A percentile compares a stretch with the other conserved stretches of the same genome.
phyloP scores from a whole-genome alignment of 2,113 vertebrate species.

The Scomber colias region DNA sequence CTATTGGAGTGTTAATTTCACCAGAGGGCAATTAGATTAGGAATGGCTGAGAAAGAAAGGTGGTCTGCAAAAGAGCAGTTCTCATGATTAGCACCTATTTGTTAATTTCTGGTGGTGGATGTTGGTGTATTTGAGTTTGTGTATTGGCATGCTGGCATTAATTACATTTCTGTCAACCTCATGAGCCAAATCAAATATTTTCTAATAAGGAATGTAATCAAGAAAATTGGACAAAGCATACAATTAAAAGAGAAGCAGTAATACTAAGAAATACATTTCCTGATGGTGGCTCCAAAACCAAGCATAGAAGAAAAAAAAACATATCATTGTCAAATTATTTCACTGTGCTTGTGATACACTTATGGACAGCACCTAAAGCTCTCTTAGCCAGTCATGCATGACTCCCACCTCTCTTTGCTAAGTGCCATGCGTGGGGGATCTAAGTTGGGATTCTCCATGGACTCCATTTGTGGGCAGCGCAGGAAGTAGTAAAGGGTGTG shows the following conservation, averaged over 20 bases:
- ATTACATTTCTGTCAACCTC: neutral
- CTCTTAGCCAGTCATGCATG: slow-evolving; percentile 28
- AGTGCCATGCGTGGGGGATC: slow-evolving; percentile 97
- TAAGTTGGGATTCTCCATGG: slow-evolving; percentile 99
- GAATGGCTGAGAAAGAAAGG: neutral
- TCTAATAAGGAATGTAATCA: slow-evolving; percentile 4
- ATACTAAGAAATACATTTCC: neutral
- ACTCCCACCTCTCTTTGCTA: slow-evolving; percentile 93
- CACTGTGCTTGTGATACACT: neutral
- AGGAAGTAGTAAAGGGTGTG: slow-evolving; percentile 99
- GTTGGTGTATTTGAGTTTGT: slow-evolving; percentile 23
- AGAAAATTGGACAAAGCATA: slow-evolving; percentile 8
- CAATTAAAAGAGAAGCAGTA: neutral
- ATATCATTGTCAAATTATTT: slow-evolving; percentile 12
- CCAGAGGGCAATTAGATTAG: slow-evolving; percentile 1
- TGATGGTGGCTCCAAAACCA: neutral
- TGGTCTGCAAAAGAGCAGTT: neutral
- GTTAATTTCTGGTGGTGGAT: neutral
- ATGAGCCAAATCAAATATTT: slow-evolving; percentile 9
- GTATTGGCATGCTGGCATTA: slow-evolving; percentile 1
- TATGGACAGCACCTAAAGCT: slow-evolving; percentile 1
- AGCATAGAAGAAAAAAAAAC: neutral
- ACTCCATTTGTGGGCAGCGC: slow-evolving; percentile 98
- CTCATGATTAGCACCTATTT: slow-evolving; percentile 14
- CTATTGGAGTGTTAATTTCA: slow-evolving; percentile 15